Evolutionary conservation across 2,113 vertebrate genomes (phyloP).

Genomic region (Aspiorhynchus laticeps): DNA sequence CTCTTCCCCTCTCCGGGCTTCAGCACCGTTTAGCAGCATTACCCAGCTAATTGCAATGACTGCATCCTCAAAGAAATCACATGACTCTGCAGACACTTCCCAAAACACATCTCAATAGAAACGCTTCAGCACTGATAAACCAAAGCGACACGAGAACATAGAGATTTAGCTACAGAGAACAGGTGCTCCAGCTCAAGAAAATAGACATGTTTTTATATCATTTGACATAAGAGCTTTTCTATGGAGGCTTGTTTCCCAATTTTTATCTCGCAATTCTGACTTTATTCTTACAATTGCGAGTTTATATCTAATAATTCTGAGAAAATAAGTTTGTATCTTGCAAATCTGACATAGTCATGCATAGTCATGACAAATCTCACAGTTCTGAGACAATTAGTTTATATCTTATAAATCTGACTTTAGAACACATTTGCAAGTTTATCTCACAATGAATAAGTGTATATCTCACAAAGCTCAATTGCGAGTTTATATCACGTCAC

Average conservation of each 20-base stretch:
- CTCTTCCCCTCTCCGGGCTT: constrained; percentile 50
- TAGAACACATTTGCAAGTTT: too few relatives aligned
- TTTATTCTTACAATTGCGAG: too few relatives aligned
- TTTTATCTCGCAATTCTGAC: background rate
- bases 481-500: background rate
- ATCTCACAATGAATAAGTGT: too few relatives aligned
- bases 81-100: constrained; percentile 4
- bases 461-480: too few relatives aligned
- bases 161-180: constrained; percentile 10
- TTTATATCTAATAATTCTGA: too few relatives aligned
- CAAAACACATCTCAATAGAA: constrained; percentile 35
- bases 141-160: background rate
- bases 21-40: constrained; percentile 56
- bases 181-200: constrained; percentile 2
- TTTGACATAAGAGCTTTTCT: background rate
- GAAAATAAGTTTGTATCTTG: too few relatives aligned
- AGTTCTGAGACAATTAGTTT: too few relatives aligned
- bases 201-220: background rate
- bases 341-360: too few relatives aligned
- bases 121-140: constrained; percentile 4
- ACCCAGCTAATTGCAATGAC: constrained; percentile 57
- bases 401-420: too few relatives aligned
- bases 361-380: too few relatives aligned
- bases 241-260: background rate
- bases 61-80: constrained; percentile 38